Evolutionary conservation across 2,113 vertebrate genomes (phyloP), one percentile per base, ranked within the genome.

Genomic region (Hemicordylus capensis): DNA sequence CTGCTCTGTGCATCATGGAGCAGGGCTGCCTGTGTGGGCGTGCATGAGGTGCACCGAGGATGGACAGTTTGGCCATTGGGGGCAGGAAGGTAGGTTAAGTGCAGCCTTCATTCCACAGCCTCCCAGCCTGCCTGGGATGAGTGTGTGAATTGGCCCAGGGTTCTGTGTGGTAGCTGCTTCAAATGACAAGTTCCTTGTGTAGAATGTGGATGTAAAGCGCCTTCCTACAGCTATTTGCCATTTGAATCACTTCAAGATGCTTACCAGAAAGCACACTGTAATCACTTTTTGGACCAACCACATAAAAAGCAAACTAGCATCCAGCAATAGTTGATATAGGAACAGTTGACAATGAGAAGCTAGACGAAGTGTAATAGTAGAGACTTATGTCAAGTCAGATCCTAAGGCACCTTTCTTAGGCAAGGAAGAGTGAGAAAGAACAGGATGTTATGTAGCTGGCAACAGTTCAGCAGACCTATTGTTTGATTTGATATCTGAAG

Each of bases 401-500:
- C 42, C 75, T 85, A 78, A 61, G 66, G 54, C 64, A 48, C 7
- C n/a, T 77, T 56, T 37, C 44, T 85, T 74, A 77, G 61, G 77
- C 48, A 84, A n/a, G n/a, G n/a, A n/a, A n/a, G n/a, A n/a, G n/a
- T n/a, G 37, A 78, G 31, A 48, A 70, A 46, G 63, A 85, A 85
- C 64, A 78, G 31, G 31, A 24, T 78, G 64, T 78, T 78, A 48
- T 85, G 64, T 78, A 78, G 59, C 28, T 78, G 83, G 76, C 83
- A 85, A 46, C 69, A 37, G 22, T 70, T 78, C 64, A 59, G 15
- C 19, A 85, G 51, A 70, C 46, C 39, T 46, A 83, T 83, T 44
- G 59, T 85, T 78, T 85, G 83, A 58, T 85, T 78, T 78, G 51
- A 54, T 78, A 69, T 67, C 63, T 67, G 63, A 69, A 12, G 51